Evolutionary conservation across 2,113 vertebrate genomes (phyloP).

Genomic region (Delphinapterus leucas): DNA sequence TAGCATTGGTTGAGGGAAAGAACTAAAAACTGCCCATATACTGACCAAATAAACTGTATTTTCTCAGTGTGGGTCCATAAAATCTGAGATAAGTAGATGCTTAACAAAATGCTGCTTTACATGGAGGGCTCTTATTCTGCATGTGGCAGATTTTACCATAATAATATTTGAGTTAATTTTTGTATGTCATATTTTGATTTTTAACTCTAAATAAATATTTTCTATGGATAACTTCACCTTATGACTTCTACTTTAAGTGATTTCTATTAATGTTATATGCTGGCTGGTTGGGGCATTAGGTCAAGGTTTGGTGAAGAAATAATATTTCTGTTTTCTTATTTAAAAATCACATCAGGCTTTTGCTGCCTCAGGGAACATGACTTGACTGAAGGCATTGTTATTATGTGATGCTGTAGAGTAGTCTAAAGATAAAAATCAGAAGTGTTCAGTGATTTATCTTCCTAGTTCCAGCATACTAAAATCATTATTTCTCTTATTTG

Average conservation of each 20-base stretch:
- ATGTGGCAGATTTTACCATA: neutral
- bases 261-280: slow-evolving; percentile 46
- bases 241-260: slow-evolving; percentile 31
- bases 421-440: slow-evolving; percentile 54
- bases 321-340: slow-evolving; percentile 38
- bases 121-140: neutral
- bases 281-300: slow-evolving; percentile 7
- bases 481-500: slow-evolving; percentile 61
- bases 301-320: slow-evolving; percentile 44
- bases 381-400: slow-evolving; percentile 36
- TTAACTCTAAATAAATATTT: slow-evolving; percentile 47
- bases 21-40: neutral
- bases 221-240: slow-evolving; percentile 33
- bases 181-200: slow-evolving; percentile 45
- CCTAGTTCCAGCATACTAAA: slow-evolving; percentile 36
- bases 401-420: slow-evolving; percentile 17
- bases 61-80: neutral
- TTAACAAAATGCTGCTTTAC: slow-evolving; percentile 17
- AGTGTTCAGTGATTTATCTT: slow-evolving; percentile 53
- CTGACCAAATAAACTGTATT: neutral
- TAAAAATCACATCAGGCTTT: slow-evolving; percentile 50
- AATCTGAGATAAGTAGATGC: slow-evolving; percentile 30
- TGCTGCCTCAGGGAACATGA: neutral
- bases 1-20: neutral
- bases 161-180: slow-evolving; percentile 31